Conservation (phyloP, 2,888 invertebrate species). For the Aethes cnicana region DNA sequence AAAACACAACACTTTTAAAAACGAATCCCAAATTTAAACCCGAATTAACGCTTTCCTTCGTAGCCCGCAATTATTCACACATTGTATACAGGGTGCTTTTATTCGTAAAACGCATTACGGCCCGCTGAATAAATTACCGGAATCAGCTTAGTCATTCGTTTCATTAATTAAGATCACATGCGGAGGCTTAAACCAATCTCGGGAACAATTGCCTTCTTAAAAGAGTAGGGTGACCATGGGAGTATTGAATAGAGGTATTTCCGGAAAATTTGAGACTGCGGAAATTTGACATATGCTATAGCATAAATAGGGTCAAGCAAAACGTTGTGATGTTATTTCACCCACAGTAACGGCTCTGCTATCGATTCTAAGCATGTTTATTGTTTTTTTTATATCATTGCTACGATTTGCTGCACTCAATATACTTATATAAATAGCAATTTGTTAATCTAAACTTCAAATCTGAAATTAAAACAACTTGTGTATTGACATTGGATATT, state of each 20-base stretch:
- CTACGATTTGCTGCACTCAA: no score
- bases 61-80: constrained; percentile 34
- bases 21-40: constrained; percentile 1
- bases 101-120: not conserved
- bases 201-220: constrained; percentile 77
- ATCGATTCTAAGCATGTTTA: no score
- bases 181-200: constrained; percentile 79
- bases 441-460: no score
- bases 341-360: no score
- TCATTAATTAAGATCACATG: constrained; percentile 82
- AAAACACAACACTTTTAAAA: constrained; percentile 6
- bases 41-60: constrained; percentile 18
- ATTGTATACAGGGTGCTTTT: constrained; percentile 24
- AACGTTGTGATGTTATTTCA: no score
- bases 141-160: constrained; percentile 80
- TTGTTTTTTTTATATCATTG: no score
- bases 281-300: no score
- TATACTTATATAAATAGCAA: no score
- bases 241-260: not conserved
- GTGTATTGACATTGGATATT: no score
- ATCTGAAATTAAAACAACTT: no score
- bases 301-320: no score
- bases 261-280: not conserved
- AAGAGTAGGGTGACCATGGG: constrained; percentile 46
- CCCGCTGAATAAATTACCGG: constrained; percentile 56